Percentiles rank a stretch among this genome's conserved stretches.
phyloP scores from a whole-genome alignment of 1,140 invertebrate species.

The Drosophila eugracilis region DNA sequence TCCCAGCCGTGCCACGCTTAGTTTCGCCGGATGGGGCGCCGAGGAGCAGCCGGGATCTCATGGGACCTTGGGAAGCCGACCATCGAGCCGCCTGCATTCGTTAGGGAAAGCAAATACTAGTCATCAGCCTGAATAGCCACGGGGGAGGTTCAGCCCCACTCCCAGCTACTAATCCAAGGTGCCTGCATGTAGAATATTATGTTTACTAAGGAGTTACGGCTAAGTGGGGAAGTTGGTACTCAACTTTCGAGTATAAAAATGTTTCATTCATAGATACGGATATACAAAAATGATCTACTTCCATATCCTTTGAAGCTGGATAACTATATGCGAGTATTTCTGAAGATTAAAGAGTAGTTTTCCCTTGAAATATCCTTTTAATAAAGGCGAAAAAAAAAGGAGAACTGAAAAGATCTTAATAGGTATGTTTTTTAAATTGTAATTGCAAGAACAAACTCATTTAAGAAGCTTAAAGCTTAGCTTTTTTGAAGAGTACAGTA shows the following conservation, averaged over 20 bases:
- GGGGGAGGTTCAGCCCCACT: background rate
- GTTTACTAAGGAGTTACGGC: slow-evolving; percentile 4
- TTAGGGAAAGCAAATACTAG: slow-evolving; percentile 76
- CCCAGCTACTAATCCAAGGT: slow-evolving; percentile 22
- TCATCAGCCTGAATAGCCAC: background rate
- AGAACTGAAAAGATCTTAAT: too few species aligned
- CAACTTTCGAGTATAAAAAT: background rate
- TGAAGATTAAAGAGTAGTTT: too few species aligned
- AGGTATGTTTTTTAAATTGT: too few species aligned
- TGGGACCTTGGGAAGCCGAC: slow-evolving; percentile 42
- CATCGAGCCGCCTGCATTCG: slow-evolving; percentile 64
- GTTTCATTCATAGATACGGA: background rate
- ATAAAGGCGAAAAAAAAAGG: too few species aligned
- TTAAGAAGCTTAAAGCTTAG: too few species aligned
- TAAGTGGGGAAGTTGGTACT: background rate
- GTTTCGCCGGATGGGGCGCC: background rate
- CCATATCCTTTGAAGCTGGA: too few species aligned
- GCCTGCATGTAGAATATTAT: slow-evolving; percentile 46
- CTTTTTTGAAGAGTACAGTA: background rate
- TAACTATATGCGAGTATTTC: too few species aligned
- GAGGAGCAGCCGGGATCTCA: slow-evolving; percentile 29
- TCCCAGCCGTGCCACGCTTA: slow-evolving; percentile 72
- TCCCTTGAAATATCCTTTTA: too few species aligned
- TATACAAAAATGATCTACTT: too few species aligned
- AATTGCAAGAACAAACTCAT: too few species aligned